A percentile compares a stretch with the other conserved stretches of the same genome.
These are phyloP conservation scores for Panulirus ornatus DNA, from an alignment of 1,140 invertebrate species.

Conservation along the genomic window DNA sequence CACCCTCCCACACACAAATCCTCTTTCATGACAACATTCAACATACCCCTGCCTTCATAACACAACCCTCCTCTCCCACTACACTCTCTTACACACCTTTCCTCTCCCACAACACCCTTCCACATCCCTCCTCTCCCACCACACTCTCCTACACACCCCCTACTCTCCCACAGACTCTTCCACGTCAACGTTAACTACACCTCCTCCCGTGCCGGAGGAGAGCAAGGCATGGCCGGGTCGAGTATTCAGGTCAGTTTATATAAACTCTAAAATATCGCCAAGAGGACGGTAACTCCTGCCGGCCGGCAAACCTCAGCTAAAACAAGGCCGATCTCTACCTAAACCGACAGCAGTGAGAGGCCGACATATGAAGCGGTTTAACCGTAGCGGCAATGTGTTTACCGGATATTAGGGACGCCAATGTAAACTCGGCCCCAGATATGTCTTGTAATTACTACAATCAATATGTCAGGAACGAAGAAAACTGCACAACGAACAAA, in stretches of 20 bases:
- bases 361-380: constrained; percentile 15
- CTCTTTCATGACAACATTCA: no score
- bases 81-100: neutral
- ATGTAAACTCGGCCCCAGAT: constrained; percentile 44
- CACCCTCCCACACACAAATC: neutral
- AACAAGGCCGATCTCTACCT: constrained; percentile 18
- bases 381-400: neutral
- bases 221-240: no score
- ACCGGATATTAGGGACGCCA: constrained; percentile 11
- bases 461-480: constrained; percentile 54
- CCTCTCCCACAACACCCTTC: neutral
- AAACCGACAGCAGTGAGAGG: constrained; percentile 13
- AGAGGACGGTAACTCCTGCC: constrained; percentile 14
- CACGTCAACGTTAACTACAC: neutral
- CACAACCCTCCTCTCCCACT: neutral
- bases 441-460: constrained; percentile 63
- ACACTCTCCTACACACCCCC: neutral
- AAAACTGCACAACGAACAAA: constrained; percentile 41
- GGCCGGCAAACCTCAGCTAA: constrained; percentile 10
- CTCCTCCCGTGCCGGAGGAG: no score
- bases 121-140: neutral
- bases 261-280: constrained; percentile 35
- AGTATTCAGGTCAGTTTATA: constrained; percentile 16
- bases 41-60: no score
- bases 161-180: neutral